Conservation (phyloP, 2,113 vertebrate genomes). For the Spermophilus dauricus region DNA sequence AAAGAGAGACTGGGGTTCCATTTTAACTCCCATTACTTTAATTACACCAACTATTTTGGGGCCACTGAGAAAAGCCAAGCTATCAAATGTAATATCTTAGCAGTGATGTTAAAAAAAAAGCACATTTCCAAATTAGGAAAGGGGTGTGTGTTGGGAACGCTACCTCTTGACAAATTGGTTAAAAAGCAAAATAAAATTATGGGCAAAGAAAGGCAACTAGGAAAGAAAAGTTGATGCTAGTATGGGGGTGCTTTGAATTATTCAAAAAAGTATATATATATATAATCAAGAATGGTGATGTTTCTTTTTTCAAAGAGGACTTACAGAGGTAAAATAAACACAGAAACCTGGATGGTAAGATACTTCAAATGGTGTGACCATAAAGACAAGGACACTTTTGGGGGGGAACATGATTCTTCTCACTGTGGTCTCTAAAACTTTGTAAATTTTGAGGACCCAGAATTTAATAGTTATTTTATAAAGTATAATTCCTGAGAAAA, state of each 20-base stretch:
- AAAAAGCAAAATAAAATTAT: slow-evolving; percentile 56
- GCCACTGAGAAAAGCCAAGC: slow-evolving; percentile 72
- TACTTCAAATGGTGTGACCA: neutral
- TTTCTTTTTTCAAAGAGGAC: slow-evolving; percentile 24
- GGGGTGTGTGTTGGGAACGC: slow-evolving; percentile 31
- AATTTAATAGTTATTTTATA: slow-evolving; percentile 42
- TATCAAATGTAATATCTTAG: slow-evolving; percentile 26
- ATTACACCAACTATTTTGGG: slow-evolving; percentile 49
- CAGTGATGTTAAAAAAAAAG: slow-evolving; percentile 62
- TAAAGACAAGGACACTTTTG: neutral
- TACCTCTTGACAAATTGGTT: slow-evolving; percentile 58
- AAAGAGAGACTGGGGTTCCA: neutral
- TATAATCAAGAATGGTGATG: neutral
- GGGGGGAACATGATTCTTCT: neutral
- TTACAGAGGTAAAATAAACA: slow-evolving; percentile 59
- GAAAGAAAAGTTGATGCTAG: neutral
- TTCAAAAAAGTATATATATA: neutral
- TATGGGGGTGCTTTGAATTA: slow-evolving; percentile 53
- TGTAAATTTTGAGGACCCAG: neutral
- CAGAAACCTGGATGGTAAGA: slow-evolving; percentile 35
- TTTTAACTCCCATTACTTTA: slow-evolving; percentile 68
- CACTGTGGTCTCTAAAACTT: neutral
- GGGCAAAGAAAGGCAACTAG: neutral
- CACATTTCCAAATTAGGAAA: slow-evolving; percentile 64
- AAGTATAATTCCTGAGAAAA: slow-evolving; percentile 38